These are phyloP conservation scores for Drosophila pectinifera DNA, from an alignment of 1,140 invertebrate species.

Conservation along the genomic window DNA sequence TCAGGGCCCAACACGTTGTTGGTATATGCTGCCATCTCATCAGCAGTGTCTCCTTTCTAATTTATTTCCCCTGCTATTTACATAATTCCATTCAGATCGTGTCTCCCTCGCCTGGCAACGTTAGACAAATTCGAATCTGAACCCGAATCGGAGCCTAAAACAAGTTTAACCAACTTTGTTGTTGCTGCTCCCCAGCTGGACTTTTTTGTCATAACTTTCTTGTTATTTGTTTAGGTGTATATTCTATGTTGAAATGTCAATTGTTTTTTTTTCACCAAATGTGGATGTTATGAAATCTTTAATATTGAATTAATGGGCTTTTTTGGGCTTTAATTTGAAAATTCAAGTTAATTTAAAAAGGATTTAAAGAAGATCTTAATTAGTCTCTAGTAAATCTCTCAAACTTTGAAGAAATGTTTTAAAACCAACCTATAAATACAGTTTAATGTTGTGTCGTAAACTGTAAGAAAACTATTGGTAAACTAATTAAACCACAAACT, in stretches of 20 bases:
- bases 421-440: background rate
- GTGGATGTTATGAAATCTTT: constrained; percentile 17
- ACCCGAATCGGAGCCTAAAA: constrained; percentile 34
- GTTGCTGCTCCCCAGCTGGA: background rate
- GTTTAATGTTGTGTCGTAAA: too few species aligned
- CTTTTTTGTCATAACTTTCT: background rate
- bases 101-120: constrained; percentile 50
- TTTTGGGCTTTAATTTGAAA: background rate
- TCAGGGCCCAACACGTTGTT: constrained; percentile 36
- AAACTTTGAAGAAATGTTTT: background rate
- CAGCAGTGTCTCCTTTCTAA: constrained; percentile 72
- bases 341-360: background rate
- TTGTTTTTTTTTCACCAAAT: background rate
- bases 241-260: constrained; percentile 11
- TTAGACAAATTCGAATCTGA: constrained; percentile 24
- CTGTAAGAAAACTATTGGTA: background rate
- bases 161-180: constrained; percentile 43
- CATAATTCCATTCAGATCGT: constrained; percentile 60
- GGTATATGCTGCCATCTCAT: constrained; percentile 38
- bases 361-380: background rate
- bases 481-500: background rate
- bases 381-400: background rate
- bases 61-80: constrained; percentile 62
- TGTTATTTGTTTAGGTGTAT: constrained; percentile 54
- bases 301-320: background rate